These are phyloP conservation scores for Delia radicum DNA, from an alignment of 1,140 invertebrate species.

Conservation along the genomic window DNA sequence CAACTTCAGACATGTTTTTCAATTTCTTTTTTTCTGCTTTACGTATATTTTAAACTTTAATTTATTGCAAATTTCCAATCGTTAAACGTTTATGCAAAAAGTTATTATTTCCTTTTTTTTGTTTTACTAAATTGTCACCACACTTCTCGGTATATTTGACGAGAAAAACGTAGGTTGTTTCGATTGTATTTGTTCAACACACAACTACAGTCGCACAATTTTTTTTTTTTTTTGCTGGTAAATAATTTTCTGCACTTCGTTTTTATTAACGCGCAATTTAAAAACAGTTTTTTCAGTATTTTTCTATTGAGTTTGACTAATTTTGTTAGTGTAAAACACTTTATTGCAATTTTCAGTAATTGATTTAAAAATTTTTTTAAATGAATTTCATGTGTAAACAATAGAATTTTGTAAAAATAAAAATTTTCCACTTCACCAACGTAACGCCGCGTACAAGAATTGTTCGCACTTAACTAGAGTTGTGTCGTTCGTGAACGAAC, in stretches of 20 bases:
- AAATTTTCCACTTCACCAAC: slow-evolving; percentile 27
- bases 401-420: slow-evolving; percentile 11
- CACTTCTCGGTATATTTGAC: neutral
- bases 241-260: neutral
- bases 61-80: neutral
- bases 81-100: neutral
- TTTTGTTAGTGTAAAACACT: neutral
- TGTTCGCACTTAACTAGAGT: neutral
- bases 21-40: slow-evolving; percentile 9
- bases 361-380: neutral
- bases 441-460: slow-evolving; percentile 26
- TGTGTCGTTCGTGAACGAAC: too few species aligned
- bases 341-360: neutral
- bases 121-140: slow-evolving; percentile 4
- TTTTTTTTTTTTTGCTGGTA: neutral
- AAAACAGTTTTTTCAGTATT: neutral
- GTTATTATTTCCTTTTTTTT: neutral
- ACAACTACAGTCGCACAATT: slow-evolving; percentile 13
- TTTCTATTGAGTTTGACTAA: neutral
- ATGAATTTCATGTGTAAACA: slow-evolving; percentile 25
- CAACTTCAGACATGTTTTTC: slow-evolving; percentile 28
- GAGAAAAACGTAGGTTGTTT: slow-evolving; percentile 7
- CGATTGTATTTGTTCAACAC: slow-evolving; percentile 10
- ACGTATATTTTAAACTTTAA: neutral
- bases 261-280: neutral